phyloP scores from a whole-genome alignment of 1,140 invertebrate genomes.

The Scaptomyza montana region DNA sequence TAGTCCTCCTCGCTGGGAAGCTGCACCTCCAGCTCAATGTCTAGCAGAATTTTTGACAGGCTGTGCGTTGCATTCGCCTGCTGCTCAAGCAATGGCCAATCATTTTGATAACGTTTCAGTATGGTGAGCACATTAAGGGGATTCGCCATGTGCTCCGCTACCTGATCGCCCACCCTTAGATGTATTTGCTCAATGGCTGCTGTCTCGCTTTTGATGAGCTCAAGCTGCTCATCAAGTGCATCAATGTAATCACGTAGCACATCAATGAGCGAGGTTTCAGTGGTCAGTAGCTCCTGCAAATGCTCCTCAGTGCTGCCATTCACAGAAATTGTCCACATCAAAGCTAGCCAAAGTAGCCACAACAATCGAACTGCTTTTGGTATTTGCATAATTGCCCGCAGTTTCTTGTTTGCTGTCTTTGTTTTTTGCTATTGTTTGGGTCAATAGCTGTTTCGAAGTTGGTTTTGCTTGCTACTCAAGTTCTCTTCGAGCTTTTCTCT shows the following conservation, averaged over 20 bases:
- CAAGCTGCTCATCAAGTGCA: conserved; percentile 42
- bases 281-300: conserved; percentile 44
- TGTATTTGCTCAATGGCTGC: conserved; percentile 88
- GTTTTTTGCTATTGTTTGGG: conserved; percentile 19
- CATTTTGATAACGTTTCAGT: conserved; percentile 95
- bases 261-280: conserved; percentile 57
- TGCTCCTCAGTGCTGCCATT: conserved; percentile 39
- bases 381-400: conserved; percentile 66
- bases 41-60: conserved; percentile 2
- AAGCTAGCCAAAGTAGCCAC: conserved; percentile 44
- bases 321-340: conserved; percentile 14
- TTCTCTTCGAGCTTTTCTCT: conserved; percentile 15
- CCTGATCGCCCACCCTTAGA: conserved; percentile 89
- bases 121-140: conserved; percentile 98
- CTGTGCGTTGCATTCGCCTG: conserved; percentile 45
- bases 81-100: conserved; percentile 87
- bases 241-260: conserved; percentile 60
- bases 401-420: conserved; percentile 14
- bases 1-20: conserved; percentile 71
- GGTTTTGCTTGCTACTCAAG: background rate
- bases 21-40: conserved; percentile 6
- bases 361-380: conserved; percentile 27
- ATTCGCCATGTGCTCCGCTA: conserved; percentile 93
- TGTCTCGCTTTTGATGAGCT: conserved; percentile 44
- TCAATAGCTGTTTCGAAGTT: conserved; percentile 53